Evolutionary conservation across 2,888 invertebrate species (phyloP).

Genomic region (Hofmannophila pseudospretella): DNA sequence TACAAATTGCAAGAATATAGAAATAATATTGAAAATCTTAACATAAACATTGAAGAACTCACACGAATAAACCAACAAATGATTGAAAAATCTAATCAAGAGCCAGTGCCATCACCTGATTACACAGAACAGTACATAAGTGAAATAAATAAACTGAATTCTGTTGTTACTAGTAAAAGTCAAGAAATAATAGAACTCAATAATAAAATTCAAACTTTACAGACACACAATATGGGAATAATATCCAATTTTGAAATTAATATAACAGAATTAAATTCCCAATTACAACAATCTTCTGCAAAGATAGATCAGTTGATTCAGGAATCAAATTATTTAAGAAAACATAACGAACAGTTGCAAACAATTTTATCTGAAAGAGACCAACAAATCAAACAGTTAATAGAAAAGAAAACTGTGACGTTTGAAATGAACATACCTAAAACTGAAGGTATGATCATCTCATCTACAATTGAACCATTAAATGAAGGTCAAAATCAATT

Average conservation of each 20-base stretch:
- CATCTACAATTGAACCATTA: conserved; percentile 63
- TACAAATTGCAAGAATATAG: conserved; percentile 51
- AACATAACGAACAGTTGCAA: conserved; percentile 42
- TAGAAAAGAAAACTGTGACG: conserved; percentile 51
- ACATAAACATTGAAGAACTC: conserved; percentile 49
- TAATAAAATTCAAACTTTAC: conserved; percentile 39
- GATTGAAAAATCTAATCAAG: conserved; percentile 32
- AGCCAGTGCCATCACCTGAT: conserved; percentile 39
- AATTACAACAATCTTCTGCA: conserved; percentile 27
- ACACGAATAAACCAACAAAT: conserved; percentile 50
- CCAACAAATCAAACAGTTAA: conserved; percentile 51
- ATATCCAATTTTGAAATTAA: conserved; percentile 35
- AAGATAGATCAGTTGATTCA: conserved; percentile 31
- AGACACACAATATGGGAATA: conserved; percentile 33
- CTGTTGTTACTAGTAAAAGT: conserved; percentile 68
- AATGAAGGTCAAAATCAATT: conserved; percentile 34
- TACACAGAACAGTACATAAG: conserved; percentile 69
- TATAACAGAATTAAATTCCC: conserved; percentile 38
- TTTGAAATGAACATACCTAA: conserved; percentile 73
- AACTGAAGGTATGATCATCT: conserved; percentile 71
- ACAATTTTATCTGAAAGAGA: conserved; percentile 43
- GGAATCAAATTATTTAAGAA: conserved; percentile 35
- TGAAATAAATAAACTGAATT: conserved; percentile 78
- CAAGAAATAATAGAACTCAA: conserved; percentile 56
- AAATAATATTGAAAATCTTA: conserved; percentile 46